Evolutionary conservation across 30 jellyfish, hydroid and myxozoan species (phyloP), one percentile per base, ranked within the genome.

Genomic region (Pelagia noctiluca): DNA sequence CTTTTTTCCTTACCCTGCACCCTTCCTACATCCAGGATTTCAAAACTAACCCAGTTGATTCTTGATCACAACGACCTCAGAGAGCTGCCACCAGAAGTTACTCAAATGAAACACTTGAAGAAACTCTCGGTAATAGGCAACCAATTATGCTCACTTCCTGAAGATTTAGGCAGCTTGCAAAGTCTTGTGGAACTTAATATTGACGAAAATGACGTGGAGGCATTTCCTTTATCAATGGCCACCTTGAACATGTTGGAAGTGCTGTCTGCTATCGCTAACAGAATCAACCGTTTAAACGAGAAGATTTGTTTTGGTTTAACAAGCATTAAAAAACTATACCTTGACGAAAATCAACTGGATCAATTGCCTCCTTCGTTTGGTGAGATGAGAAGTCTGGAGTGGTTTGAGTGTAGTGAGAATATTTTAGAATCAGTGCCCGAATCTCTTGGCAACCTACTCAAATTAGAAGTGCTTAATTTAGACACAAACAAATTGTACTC

Each of bases 51-150:
- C 3, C 81, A 70, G n/a, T 21, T 85, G 19, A 83, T 74, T 23
- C 90, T 93, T 25, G 98, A 93, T 35, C 85, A 87, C 62, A 93
- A 93, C 62, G 92, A 82, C 54, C n/a, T 93, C 1, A 63, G 57
- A 46, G 68, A 32, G 0, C 67, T 93, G 18, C 97, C 98, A 18
- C 34, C 49, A 19, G 89, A 83, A 29, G 71, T 87, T 19, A 64
- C 82, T 19, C 61, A 65, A 19, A n/a, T 93, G 61, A 50, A 26
- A 13, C 19, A 30, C 18, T 36, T 87, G 54, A 62, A 38, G 21
- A 63, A 82, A 28, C 75, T 93, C 13, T 88, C 96, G 23, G 16
- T 77, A 2, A 62, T 76, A 25, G 98, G 98, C 12, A 93, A 93
- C 73, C 82, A 77, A 26, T 66, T 93, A 67, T 18, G 22, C 2